Conservation (phyloP, 2,888 invertebrate species). For the Agrochola litura region DNA sequence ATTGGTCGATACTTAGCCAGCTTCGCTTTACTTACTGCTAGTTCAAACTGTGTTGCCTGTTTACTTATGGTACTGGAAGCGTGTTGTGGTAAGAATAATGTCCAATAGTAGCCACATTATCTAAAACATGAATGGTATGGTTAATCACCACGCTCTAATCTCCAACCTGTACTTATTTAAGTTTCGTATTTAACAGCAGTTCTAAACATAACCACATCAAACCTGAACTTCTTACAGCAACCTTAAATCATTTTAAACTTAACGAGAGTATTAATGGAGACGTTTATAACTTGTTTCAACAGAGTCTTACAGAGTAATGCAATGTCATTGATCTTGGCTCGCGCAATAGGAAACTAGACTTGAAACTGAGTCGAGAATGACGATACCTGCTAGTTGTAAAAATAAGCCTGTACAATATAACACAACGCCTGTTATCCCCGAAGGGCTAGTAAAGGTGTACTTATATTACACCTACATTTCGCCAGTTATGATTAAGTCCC, state of each 20-base stretch:
- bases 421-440: too few species aligned
- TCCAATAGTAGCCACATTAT: background rate
- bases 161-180: background rate
- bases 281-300: background rate
- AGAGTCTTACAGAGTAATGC: background rate
- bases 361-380: background rate
- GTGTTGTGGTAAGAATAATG: background rate
- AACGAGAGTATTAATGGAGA: background rate
- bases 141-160: background rate
- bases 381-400: background rate
- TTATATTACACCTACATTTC: too few species aligned
- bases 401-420: too few species aligned
- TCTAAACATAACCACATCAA: background rate
- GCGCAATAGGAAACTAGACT: background rate
- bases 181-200: background rate
- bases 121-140: background rate
- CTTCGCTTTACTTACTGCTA: background rate
- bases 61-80: background rate
- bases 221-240: background rate
- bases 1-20: background rate
- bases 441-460: too few species aligned
- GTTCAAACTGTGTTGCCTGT: background rate
- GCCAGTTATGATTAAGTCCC: too few species aligned
- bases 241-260: background rate
- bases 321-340: conserved; percentile 23